Percentiles rank a stretch among this genome's conserved stretches.
phyloP scores from a whole-genome alignment of 2,113 vertebrate genomes.

The Myanophis thanlyinensis region DNA sequence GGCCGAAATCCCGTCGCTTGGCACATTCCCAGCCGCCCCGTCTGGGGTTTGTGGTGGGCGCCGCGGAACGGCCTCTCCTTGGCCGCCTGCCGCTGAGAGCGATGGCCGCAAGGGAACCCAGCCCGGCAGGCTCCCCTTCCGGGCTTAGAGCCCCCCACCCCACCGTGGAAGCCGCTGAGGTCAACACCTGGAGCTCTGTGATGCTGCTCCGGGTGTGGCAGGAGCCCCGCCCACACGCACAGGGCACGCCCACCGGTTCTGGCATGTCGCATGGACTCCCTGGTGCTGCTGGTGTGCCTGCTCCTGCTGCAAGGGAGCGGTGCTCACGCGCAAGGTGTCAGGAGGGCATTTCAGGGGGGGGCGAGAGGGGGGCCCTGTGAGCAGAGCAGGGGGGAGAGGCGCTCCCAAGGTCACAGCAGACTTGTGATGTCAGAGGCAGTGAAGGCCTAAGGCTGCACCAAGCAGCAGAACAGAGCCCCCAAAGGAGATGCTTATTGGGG shows the following conservation, averaged over 20 bases:
- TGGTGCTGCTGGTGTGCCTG: background rate
- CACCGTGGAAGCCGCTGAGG: background rate
- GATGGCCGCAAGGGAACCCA: background rate
- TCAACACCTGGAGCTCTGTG: background rate
- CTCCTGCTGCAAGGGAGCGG: background rate
- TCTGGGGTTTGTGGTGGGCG: background rate
- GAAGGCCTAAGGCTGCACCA: background rate
- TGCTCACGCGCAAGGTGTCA: background rate
- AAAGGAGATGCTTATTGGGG: background rate
- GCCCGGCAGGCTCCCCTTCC: no score
- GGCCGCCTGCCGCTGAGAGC: background rate
- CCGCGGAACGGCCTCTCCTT: background rate
- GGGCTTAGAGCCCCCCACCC: background rate
- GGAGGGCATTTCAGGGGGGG: background rate
- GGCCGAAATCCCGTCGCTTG: background rate
- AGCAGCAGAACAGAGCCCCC: background rate
- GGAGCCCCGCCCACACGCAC: background rate
- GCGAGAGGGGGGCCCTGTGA: no score
- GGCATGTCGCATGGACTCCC: background rate
- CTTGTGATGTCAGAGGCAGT: background rate
- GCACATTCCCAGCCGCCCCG: background rate
- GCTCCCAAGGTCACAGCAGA: background rate
- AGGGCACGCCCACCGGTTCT: background rate
- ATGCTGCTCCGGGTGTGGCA: background rate
- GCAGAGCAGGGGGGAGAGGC: no score